These are phyloP conservation scores for Irena cyanogastra DNA, from an alignment of 2,113 vertebrate species.

Conservation along the genomic window DNA sequence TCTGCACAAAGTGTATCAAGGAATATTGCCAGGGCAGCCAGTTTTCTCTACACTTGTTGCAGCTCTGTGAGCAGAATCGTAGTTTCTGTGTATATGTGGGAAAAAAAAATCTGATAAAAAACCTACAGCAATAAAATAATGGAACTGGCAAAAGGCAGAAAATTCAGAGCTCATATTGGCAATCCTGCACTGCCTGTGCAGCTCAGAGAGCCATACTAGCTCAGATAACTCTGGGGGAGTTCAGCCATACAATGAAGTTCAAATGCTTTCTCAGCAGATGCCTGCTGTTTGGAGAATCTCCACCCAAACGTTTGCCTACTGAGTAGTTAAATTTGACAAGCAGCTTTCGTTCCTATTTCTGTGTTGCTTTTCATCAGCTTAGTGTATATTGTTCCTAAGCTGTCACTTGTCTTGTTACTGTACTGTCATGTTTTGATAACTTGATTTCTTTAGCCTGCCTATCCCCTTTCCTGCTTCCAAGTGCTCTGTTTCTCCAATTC, in stretches of 20 bases:
- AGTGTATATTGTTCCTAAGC: too few relatives aligned
- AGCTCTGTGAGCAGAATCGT: background rate
- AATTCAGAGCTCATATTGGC: background rate
- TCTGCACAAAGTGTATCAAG: background rate
- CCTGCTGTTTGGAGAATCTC: background rate
- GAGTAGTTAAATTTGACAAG: background rate
- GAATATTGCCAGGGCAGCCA: background rate
- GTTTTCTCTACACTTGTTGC: background rate
- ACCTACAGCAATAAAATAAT: background rate
- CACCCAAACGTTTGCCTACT: background rate
- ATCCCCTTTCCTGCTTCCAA: conserved; percentile 10
- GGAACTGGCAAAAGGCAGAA: background rate
- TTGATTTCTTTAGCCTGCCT: conserved; percentile 4
- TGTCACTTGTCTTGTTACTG: background rate
- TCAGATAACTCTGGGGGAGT: background rate
- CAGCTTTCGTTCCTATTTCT: background rate
- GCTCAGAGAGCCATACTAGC: background rate
- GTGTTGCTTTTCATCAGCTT: conserved; percentile 6
- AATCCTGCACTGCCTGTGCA: background rate
- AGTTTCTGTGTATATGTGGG: rapidly evolving
- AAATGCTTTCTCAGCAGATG: background rate
- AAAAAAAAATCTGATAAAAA: background rate
- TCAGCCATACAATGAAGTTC: background rate
- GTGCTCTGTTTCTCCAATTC: background rate
- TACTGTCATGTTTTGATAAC: background rate